Evolutionary conservation across 2,888 invertebrate species (phyloP).

Genomic region (Lasioglossum morio): DNA sequence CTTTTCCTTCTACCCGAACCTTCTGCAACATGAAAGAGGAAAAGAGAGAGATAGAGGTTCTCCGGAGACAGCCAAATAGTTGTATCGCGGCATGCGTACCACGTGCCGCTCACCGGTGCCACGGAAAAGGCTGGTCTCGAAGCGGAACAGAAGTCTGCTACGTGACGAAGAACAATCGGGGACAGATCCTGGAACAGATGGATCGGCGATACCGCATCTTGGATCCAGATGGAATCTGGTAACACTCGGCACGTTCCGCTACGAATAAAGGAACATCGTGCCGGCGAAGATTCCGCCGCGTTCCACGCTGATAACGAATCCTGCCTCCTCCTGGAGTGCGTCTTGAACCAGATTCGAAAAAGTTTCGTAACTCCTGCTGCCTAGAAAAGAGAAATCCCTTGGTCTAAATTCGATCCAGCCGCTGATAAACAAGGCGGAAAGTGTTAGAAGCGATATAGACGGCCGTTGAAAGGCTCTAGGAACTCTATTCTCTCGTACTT

Average conservation of each 20-base stretch:
- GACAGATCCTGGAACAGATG: constrained; percentile 66
- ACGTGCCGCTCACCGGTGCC: constrained; percentile 41
- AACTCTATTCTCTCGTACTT: not conserved
- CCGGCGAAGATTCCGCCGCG: constrained; percentile 4
- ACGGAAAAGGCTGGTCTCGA: constrained; percentile 25
- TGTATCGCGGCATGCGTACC: constrained; percentile 43
- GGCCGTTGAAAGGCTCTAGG: not conserved
- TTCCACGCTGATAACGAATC: constrained; percentile 26
- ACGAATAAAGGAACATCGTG: constrained; percentile 39
- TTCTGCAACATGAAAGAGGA: not conserved
- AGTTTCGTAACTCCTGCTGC: not conserved
- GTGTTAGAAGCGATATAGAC: not conserved
- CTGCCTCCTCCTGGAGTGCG: not conserved
- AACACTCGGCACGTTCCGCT: constrained; percentile 66
- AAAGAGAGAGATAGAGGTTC: not conserved
- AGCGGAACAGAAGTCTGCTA: constrained; percentile 48
- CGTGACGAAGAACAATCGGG: constrained; percentile 70
- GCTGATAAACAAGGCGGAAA: not conserved
- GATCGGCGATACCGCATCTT: constrained; percentile 54
- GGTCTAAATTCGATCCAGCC: not conserved
- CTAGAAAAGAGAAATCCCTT: not conserved
- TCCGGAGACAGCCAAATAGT: constrained; percentile 20
- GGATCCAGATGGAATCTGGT: constrained; percentile 65
- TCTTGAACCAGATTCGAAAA: constrained; percentile 11
- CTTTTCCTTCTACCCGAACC: not conserved